Evolutionary conservation across 2,888 invertebrate species (phyloP), one percentile per base, ranked within the genome.

Genomic region (Subacronicta megacephala): DNA sequence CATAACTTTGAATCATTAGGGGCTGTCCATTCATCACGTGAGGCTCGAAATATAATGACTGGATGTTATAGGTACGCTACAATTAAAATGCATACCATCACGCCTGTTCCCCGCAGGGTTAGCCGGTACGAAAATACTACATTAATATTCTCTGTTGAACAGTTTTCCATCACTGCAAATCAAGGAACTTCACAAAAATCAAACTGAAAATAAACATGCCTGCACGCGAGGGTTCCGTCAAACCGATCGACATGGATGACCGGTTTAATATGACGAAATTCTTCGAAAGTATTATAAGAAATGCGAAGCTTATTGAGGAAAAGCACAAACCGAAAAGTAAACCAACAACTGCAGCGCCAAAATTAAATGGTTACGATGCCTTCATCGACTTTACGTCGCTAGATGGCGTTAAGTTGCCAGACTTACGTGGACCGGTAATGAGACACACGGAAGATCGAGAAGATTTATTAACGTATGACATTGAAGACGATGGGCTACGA

Each of bases 211-310:
- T 10, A 16, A 5, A 15, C 23, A 18, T 7, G 13, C 1, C 2
- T 10, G 3, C 2, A 13, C 0, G 2, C 5, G 4, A 6, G 1
- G 7, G 12, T 7, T 2, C 13, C 1, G 7, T 9, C 10, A 37
- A 15, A 12, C 3, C 6, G 0, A 31, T 7, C 0, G 6, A 4
- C 1, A 2, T 0, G 3, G 12, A 5, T 2, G 38, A 42, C 0
- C 37, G 38, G 0, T 10, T 46, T 0, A 38, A 65, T 10, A n/a
- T 66, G 0, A 20, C 61, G 0, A 40, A 46, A 0, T 66, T 55
- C 1, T 31, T 64, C 0, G 18, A 49, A 0, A 9, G n/a, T 2
- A 36, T 65, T 0, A 0, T 65, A 1, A 10, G 2, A 10, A 23
- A 36, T 4, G 36, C 33, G 0, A 35, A 3, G 1, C 10, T 2